Base-by-base conservation (phyloP, 2,888 invertebrate genomes). In the Hanleya hanleyi region DNA sequence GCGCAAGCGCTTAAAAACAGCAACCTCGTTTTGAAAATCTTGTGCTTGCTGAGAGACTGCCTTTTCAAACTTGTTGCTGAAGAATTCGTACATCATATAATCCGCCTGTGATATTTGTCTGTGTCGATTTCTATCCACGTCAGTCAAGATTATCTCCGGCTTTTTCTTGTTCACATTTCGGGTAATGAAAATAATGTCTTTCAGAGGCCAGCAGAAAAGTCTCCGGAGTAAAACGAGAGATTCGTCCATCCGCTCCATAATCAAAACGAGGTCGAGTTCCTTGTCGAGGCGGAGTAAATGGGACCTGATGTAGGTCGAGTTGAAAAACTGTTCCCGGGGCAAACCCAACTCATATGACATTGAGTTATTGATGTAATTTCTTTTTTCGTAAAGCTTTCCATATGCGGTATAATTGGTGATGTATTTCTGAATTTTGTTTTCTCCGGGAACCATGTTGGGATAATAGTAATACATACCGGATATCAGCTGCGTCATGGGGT, bases 151-250 rank as follows among this genome's bases (percentile, higher is more conserved):
- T 2, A 57, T 9, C 22, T 57, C 12, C 2, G 57, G 57, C 29
- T 57, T 57, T 26, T 57, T 22, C 29, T 57, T 29, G 32, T 57
- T 57, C 15, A 57, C 57, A 57, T 57, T 57, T 26, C 57, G 57
- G 22, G 15, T 57, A 32, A 57, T 29, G 29, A 22, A 57, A 26
- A 57, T 57, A 15, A 57, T 57, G 32, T 57, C 57, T 32, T 57
- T 18, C 29, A 57, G 32, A 18, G 12, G 1, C 57, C 57, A 57
- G 29, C 57, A 57, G 22, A 57, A 32, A 15, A 18, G 29, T 26
- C 57, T 18, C 29, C 29, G 22, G 26, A 57, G 26, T 15, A 29
- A 26, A 18, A 57, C 57, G 26, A 57, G 26, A 57, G 26, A 29
- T 57, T 57, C 57, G 22, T 57, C 57, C 57, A 57, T 18, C 26